Conservation (phyloP, 2,797 vertebrate species). For the Ispidina lecontei region DNA sequence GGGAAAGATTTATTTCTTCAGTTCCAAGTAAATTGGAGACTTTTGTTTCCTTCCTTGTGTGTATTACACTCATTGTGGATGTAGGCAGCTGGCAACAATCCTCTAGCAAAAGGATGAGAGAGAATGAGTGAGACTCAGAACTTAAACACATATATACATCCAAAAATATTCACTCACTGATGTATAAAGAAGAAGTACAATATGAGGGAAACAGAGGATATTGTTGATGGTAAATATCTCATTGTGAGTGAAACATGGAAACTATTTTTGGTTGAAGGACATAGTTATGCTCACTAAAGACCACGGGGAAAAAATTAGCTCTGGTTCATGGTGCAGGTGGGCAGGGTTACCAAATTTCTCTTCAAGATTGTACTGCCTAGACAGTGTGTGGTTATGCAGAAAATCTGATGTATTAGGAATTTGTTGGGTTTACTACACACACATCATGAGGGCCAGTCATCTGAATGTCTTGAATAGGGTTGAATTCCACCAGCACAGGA, state of each 20-base stretch:
- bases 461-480: not conserved
- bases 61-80: not conserved
- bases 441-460: not conserved
- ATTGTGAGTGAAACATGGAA: not conserved
- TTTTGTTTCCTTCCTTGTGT: not conserved
- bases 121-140: not conserved
- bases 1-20: not conserved
- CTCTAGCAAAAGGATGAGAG: not conserved
- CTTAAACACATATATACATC: not conserved
- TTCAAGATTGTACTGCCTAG: not conserved
- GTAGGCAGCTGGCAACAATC: not conserved
- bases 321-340: not conserved
- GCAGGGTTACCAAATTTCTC: not conserved
- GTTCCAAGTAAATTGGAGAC: not conserved
- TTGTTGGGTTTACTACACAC: not conserved
- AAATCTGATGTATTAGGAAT: not conserved
- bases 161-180: not conserved
- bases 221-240: not conserved
- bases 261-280: not conserved
- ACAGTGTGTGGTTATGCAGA: not conserved
- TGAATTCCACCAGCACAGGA: not conserved
- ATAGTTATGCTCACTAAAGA: not conserved
- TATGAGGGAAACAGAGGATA: not conserved
- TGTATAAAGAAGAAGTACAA: not conserved
- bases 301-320: not conserved